A percentile compares a stretch with the other conserved stretches of the same genome.
These are phyloP conservation scores for Oenanthe oenanthe DNA, from an alignment of 2,113 vertebrate genomes.

Conservation along the genomic window DNA sequence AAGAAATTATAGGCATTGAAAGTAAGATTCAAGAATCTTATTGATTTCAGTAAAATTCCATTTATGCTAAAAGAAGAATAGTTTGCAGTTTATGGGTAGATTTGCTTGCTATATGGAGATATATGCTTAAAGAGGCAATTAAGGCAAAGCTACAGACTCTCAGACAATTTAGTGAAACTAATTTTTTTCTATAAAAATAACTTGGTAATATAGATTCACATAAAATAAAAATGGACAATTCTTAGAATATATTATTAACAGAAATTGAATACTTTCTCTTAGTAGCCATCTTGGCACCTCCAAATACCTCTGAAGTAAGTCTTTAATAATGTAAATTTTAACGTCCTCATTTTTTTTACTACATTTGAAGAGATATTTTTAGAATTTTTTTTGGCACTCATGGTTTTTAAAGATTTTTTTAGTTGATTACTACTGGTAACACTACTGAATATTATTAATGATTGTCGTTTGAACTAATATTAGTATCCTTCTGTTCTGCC, in stretches of 20 bases:
- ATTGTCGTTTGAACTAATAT: neutral
- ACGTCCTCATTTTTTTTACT: neutral
- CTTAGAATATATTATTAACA: neutral
- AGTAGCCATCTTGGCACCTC: neutral
- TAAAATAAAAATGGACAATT: neutral
- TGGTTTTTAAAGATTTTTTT: neutral
- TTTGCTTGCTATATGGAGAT: neutral
- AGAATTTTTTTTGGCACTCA: neutral
- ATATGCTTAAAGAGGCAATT: neutral
- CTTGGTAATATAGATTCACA: neutral
- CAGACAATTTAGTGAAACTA: neutral
- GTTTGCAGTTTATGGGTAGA: neutral
- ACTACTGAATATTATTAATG: neutral
- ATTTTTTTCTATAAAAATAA: neutral
- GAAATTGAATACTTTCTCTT: neutral
- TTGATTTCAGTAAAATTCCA: neutral
- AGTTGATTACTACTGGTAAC: neutral
- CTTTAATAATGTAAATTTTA: neutral
- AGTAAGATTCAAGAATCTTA: neutral
- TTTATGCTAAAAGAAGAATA: neutral
- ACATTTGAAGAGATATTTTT: neutral
- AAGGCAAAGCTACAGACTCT: neutral
- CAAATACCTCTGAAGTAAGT: neutral
- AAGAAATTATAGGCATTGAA: neutral
- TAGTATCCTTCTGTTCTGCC: neutral